phyloP scores from a whole-genome alignment of 2,797 vertebrate species.

The Cossypha caffra region DNA sequence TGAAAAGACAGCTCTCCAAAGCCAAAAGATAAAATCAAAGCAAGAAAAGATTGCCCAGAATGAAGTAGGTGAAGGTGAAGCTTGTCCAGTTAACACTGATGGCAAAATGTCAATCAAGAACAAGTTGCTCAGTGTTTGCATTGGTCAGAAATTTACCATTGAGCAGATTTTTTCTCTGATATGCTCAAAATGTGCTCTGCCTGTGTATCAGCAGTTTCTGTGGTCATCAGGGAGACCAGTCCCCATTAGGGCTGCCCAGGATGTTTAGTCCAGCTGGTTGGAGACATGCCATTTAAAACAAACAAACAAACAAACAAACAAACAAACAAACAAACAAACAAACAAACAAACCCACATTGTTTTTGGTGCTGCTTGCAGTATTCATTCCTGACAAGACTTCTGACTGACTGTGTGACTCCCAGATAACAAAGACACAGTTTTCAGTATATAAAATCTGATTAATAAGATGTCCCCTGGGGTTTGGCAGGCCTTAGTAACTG shows the following conservation, averaged over 20 bases:
- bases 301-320: not conserved
- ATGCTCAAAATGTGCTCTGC: not conserved
- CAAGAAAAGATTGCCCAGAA: not conserved
- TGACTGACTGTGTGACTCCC: not conserved
- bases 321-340: not conserved
- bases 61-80: not conserved
- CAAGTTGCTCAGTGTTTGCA: not conserved
- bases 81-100: not conserved
- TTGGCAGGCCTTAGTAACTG: constrained; percentile 8
- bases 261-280: not conserved
- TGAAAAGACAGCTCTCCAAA: not conserved
- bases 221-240: not conserved
- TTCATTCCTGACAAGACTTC: not conserved
- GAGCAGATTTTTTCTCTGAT: not conserved
- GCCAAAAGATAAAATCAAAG: not conserved
- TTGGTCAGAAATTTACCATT: not conserved
- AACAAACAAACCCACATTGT: too few species aligned
- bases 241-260: not conserved
- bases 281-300: not conserved
- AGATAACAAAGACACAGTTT: not conserved
- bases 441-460: constrained; percentile 23
- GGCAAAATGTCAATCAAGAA: not conserved
- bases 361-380: not conserved
- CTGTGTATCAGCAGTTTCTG: not conserved
- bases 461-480: constrained; percentile 24